Conservation (phyloP, 64 coral and sea anemone species). For the Stylophora pistillata region DNA sequence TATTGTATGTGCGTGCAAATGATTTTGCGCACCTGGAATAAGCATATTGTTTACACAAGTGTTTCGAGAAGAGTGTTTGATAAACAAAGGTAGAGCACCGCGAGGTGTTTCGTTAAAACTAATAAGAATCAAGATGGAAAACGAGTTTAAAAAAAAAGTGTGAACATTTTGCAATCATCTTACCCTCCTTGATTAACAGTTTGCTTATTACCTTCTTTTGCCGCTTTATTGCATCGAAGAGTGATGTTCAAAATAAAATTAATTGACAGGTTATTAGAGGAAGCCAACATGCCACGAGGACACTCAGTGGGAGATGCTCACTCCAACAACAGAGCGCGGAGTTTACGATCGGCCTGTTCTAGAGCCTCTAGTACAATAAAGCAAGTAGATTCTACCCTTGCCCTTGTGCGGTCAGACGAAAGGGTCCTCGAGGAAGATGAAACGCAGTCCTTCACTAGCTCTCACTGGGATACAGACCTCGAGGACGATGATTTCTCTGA, state of each 20-base stretch:
- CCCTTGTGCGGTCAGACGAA: conserved; percentile 13
- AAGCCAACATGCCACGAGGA: conserved; percentile 18
- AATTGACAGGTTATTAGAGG: neutral
- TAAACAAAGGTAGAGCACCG: neutral
- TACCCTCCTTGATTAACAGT: too few relatives aligned
- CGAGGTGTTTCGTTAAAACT: neutral
- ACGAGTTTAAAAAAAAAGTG: too few relatives aligned
- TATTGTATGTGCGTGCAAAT: neutral
- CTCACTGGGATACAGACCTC: conserved; percentile 87
- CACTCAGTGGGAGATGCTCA: neutral
- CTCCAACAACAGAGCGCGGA: neutral
- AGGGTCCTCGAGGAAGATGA: conserved; percentile 57
- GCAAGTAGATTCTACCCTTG: conserved; percentile 69
- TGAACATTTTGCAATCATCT: too few relatives aligned
- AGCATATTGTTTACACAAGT: conserved; percentile 5
- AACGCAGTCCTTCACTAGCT: conserved; percentile 68
- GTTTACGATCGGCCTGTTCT: conserved; percentile 57
- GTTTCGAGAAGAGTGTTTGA: neutral
- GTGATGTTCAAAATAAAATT: neutral
- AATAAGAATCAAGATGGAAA: too few relatives aligned
- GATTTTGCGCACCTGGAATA: neutral
- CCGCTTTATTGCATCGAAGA: too few relatives aligned
- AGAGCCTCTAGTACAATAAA: conserved; percentile 79
- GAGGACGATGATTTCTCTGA: conserved; percentile 54
- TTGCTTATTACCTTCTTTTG: too few relatives aligned